Percentiles rank a stretch among this genome's conserved stretches.
Conservation (phyloP, 1,140 invertebrate species). For the Plutomurus gul region DNA sequence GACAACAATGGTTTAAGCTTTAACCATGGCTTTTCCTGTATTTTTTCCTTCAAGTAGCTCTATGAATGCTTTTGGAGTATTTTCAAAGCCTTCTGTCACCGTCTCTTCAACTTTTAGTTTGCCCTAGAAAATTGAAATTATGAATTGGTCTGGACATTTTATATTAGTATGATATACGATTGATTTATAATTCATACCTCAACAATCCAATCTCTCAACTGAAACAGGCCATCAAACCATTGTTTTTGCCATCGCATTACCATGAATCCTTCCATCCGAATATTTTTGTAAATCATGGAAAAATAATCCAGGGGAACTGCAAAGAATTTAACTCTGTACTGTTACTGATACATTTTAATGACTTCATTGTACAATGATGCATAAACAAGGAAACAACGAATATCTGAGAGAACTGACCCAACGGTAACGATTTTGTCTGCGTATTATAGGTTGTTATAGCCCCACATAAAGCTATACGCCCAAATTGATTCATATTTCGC, state of each 20-base stretch:
- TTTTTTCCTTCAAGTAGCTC: constrained; percentile 59
- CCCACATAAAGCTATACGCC: constrained; percentile 66
- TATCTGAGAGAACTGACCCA: constrained; percentile 54
- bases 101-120: constrained; percentile 60
- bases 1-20: constrained; percentile 54
- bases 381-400: neutral
- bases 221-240: constrained; percentile 62
- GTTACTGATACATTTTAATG: too few species aligned
- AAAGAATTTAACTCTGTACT: neutral
- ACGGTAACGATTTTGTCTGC: constrained; percentile 50
- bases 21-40: constrained; percentile 60
- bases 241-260: constrained; percentile 61
- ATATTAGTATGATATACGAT: neutral
- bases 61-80: constrained; percentile 60
- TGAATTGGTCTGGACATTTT: neutral
- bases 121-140: constrained; percentile 55
- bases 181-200: constrained; percentile 59
- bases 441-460: constrained; percentile 59
- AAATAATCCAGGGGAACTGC: constrained; percentile 62
- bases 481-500: constrained; percentile 66
- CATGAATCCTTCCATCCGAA: constrained; percentile 68
- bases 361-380: neutral
- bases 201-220: constrained; percentile 67
- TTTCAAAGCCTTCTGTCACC: constrained; percentile 60
- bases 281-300: constrained; percentile 61